phyloP scores from a whole-genome alignment of 2,888 invertebrate species.

The Drosophila diplacantha region DNA sequence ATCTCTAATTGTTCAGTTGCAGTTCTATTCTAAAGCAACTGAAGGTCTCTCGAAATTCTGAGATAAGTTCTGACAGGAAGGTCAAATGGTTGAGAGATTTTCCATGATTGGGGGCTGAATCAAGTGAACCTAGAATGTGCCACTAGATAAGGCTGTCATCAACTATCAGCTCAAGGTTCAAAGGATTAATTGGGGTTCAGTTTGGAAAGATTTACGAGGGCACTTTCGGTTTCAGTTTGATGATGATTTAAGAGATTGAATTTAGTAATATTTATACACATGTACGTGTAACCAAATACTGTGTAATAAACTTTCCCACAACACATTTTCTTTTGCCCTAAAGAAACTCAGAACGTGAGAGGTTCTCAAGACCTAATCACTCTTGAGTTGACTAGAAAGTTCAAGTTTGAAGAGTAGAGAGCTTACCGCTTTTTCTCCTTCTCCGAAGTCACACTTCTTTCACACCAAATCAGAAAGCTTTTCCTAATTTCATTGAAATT shows the following conservation, averaged over 20 bases:
- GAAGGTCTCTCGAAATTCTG: constrained; percentile 10
- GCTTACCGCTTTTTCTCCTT: not conserved
- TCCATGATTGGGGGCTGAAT: not conserved
- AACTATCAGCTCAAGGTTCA: not conserved
- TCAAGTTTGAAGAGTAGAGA: not conserved
- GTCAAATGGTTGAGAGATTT: constrained; percentile 6
- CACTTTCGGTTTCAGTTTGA: not conserved
- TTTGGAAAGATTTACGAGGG: constrained; percentile 15
- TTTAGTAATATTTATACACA: not conserved
- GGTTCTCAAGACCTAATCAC: not conserved
- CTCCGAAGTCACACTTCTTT: constrained; percentile 5
- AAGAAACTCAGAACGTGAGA: constrained; percentile 3
- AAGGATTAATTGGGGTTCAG: constrained; percentile 23
- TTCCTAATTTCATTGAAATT: constrained; percentile 43
- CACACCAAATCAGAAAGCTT: constrained; percentile 23
- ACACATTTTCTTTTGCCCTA: not conserved
- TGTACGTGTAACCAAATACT: not conserved
- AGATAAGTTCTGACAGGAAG: constrained; percentile 9
- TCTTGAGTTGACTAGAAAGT: constrained; percentile 14
- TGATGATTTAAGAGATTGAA: not conserved
- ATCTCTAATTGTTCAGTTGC: constrained; percentile 22
- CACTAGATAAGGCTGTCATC: constrained; percentile 15
- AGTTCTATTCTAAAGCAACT: constrained; percentile 14
- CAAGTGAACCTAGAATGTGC: constrained; percentile 3
- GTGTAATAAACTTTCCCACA: not conserved